phyloP scores from a whole-genome alignment of 1,140 invertebrate genomes.

The Camponotus floridanus region DNA sequence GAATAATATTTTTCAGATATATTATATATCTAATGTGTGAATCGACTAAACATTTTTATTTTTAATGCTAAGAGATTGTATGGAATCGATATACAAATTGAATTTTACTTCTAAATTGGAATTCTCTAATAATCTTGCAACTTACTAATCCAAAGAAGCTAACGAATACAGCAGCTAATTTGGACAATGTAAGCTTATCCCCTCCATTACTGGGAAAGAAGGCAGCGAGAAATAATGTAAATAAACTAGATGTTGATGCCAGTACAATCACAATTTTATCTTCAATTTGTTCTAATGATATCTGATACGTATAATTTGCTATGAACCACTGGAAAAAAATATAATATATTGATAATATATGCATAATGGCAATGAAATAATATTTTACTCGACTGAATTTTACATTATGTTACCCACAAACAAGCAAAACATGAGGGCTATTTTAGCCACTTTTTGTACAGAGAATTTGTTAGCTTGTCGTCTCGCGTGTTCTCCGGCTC shows the following conservation, averaged over 20 bases:
- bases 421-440: constrained; percentile 92
- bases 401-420: constrained; percentile 87
- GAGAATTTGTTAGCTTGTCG: constrained; percentile 90
- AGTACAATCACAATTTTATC: constrained; percentile 92
- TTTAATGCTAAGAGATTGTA: constrained; percentile 13
- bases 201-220: constrained; percentile 92
- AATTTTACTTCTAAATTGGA: neutral
- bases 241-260: constrained; percentile 94
- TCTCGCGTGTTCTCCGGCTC: constrained; percentile 90
- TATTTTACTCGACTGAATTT: constrained; percentile 20
- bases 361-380: neutral
- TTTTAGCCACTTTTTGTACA: constrained; percentile 90
- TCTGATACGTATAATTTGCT: constrained; percentile 93
- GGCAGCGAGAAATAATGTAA: constrained; percentile 93
- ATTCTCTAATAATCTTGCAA: constrained; percentile 66
- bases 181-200: constrained; percentile 94
- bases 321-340: constrained; percentile 90
- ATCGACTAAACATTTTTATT: constrained; percentile 20
- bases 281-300: constrained; percentile 92
- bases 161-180: constrained; percentile 92
- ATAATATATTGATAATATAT: neutral
- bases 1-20: constrained; percentile 40
- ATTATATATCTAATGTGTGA: neutral
- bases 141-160: constrained; percentile 93
- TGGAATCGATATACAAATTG: neutral